Evolutionary conservation across 1,140 invertebrate species (phyloP).

Genomic region (Ctenoplectra terminalis): DNA sequence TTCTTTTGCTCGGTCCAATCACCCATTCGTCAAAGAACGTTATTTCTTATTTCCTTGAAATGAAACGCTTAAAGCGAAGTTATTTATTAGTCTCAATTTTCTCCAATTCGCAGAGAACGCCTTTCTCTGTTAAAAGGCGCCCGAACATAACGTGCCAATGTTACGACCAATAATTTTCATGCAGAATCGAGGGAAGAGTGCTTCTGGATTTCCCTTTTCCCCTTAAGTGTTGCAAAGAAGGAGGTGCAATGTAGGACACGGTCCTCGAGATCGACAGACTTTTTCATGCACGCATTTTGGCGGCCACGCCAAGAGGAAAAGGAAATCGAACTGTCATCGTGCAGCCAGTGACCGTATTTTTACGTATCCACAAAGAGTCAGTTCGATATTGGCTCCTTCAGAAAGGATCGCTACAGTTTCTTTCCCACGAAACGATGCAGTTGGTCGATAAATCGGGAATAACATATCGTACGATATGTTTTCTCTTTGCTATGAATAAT

Average conservation of each 20-base stretch:
- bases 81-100: not conserved
- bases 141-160: not conserved
- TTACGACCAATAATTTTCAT: not conserved
- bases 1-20: too few species aligned
- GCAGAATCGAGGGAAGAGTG: not conserved
- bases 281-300: not conserved
- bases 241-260: not conserved
- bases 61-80: not conserved
- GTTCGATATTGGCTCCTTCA: not conserved
- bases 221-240: not conserved
- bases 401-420: not conserved
- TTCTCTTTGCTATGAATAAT: not conserved
- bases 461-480: not conserved
- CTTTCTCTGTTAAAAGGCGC: too few species aligned
- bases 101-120: not conserved
- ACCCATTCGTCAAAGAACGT: too few species aligned
- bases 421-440: too few species aligned
- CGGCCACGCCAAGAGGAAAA: not conserved
- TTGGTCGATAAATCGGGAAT: not conserved
- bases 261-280: not conserved
- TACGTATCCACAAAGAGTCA: conserved; percentile 11
- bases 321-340: conserved; percentile 22
- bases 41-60: too few species aligned
- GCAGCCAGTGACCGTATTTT: conserved; percentile 23
- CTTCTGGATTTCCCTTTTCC: not conserved